Evolutionary conservation across 2,113 vertebrate species (phyloP).

Genomic region (Physeter macrocephalus): DNA sequence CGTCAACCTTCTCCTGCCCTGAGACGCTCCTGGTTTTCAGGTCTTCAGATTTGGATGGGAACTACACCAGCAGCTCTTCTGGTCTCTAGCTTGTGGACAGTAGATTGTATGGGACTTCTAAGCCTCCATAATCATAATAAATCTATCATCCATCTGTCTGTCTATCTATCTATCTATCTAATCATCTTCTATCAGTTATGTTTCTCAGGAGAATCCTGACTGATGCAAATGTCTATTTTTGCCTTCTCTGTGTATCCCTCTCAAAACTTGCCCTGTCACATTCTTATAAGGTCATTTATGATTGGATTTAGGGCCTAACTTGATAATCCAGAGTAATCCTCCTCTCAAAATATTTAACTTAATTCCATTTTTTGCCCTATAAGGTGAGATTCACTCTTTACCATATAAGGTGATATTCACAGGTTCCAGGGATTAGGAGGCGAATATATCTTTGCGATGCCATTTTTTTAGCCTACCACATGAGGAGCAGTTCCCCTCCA

Average conservation of each 20-base stretch:
- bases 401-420: not conserved
- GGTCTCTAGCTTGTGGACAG: not conserved
- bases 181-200: not conserved
- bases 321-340: not conserved
- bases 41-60: not conserved
- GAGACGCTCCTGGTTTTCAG: not conserved
- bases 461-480: not conserved
- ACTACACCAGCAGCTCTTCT: not conserved
- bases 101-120: no score
- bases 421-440: not conserved
- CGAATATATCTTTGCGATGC: not conserved
- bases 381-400: not conserved
- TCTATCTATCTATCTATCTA: no score
- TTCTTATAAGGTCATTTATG: not conserved
- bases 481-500: not conserved
- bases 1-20: not conserved
- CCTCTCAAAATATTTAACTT: not conserved
- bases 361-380: not conserved
- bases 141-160: no score
- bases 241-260: not conserved
- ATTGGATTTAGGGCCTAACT: not conserved
- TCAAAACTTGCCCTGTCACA: not conserved
- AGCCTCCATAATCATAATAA: not conserved
- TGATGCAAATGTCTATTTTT: not conserved
- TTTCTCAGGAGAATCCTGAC: not conserved